Percentiles rank a stretch among this genome's conserved stretches.
Evolutionary conservation across 2,888 invertebrate species (phyloP).

Genomic region (Hesperia comma): DNA sequence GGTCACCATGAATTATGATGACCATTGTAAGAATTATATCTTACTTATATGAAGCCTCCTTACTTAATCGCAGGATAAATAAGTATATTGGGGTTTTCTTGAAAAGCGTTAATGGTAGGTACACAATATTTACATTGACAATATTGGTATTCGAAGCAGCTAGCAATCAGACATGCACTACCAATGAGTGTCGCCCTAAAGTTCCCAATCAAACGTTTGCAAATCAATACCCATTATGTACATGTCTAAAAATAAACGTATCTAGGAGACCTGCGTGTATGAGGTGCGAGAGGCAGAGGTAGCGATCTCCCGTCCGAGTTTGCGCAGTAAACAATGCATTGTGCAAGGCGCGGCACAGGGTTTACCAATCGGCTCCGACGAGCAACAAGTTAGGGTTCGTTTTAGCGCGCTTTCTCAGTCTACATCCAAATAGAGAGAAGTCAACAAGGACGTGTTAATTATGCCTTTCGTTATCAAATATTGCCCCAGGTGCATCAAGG

Average conservation of each 20-base stretch:
- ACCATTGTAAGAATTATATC: no score
- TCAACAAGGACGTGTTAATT: slow-evolving; percentile 5
- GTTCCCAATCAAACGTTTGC: not conserved
- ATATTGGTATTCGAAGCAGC: not conserved
- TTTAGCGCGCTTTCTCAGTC: slow-evolving; percentile 16
- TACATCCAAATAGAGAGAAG: not conserved
- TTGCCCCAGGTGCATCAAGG: slow-evolving; percentile 12
- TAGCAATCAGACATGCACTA: not conserved
- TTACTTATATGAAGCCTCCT: no score
- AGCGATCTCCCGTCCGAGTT: slow-evolving; percentile 6
- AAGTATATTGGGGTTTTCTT: no score
- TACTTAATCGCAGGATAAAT: no score
- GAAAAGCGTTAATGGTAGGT: no score
- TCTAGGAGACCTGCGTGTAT: slow-evolving; percentile 11
- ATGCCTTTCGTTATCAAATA: slow-evolving; percentile 21
- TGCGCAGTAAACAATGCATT: slow-evolving; percentile 21
- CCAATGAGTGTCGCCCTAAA: not conserved
- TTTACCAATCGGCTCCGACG: not conserved
- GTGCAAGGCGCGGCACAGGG: slow-evolving; percentile 19
- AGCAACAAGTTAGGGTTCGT: slow-evolving; percentile 20
- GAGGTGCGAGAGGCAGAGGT: not conserved
- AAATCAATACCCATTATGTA: slow-evolving; percentile 11
- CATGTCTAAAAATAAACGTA: slow-evolving; percentile 10
- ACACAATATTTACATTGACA: no score
- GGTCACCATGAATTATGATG: no score